Evolutionary conservation across 2,113 vertebrate species (phyloP).

Genomic region (Seriola rivoliana): DNA sequence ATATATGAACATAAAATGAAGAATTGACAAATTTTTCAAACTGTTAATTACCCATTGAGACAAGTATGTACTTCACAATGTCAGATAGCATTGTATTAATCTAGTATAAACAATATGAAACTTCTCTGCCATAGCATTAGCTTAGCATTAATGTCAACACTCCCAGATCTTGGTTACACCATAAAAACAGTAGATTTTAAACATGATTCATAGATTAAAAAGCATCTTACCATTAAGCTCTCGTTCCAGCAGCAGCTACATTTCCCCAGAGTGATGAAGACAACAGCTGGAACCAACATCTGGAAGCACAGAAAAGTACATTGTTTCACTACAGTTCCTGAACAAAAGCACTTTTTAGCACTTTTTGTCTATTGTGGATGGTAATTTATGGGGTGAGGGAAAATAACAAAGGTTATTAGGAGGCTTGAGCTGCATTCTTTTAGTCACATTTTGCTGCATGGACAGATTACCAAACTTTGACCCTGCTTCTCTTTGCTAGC

Average conservation of each 20-base stretch:
- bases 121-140: too few species aligned
- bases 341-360: not conserved
- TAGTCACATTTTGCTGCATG: too few species aligned
- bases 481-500: not conserved
- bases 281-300: slow-evolving; percentile 91
- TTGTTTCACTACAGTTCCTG: not conserved
- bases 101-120: not conserved
- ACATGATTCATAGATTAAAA: not conserved
- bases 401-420: too few species aligned
- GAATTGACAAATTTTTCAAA: not conserved
- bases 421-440: too few species aligned
- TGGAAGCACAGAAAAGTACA: slow-evolving; percentile 67
- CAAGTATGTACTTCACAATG: not conserved
- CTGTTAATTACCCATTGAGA: not conserved
- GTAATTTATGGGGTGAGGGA: not conserved
- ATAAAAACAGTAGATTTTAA: not conserved
- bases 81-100: not conserved
- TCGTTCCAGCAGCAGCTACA: slow-evolving; percentile 91
- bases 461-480: not conserved
- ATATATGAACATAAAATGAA: not conserved
- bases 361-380: too few species aligned
- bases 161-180: too few species aligned
- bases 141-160: too few species aligned
- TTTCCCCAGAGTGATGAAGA: slow-evolving; percentile 91
- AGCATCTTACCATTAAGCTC: slow-evolving; percentile 88